A percentile compares a stretch with the other conserved stretches of the same genome.
phyloP scores from a whole-genome alignment of 2,888 invertebrate species.

The Leucoptera coffeella region DNA sequence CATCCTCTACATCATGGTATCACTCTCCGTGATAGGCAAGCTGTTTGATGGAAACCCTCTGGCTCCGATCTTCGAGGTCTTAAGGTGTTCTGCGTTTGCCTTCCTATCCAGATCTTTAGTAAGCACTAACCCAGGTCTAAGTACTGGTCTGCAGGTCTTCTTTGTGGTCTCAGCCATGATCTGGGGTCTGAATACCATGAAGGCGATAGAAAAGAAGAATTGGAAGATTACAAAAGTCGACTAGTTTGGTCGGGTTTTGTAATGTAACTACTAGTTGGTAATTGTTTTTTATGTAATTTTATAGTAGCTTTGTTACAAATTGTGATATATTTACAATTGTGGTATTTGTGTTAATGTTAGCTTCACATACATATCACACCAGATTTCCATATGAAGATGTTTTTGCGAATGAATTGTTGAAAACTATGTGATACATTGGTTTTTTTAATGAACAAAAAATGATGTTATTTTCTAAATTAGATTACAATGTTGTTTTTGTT shows the following conservation, averaged over 20 bases:
- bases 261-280: too few relatives aligned
- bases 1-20: slow-evolving; percentile 60
- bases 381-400: too few relatives aligned
- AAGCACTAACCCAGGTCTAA: slow-evolving; percentile 20
- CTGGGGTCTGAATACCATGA: slow-evolving; percentile 58
- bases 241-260: too few relatives aligned
- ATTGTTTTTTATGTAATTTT: not conserved
- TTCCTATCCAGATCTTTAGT: slow-evolving; percentile 31
- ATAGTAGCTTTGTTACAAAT: not conserved
- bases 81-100: slow-evolving; percentile 59
- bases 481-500: too few relatives aligned
- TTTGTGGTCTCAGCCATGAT: slow-evolving; percentile 56
- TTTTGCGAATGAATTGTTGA: too few relatives aligned
- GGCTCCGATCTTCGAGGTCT: slow-evolving; percentile 57
- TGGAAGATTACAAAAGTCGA: too few relatives aligned
- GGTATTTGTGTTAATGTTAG: too few relatives aligned
- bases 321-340: too few relatives aligned
- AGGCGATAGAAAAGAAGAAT: slow-evolving; percentile 48
- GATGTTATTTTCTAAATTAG: too few relatives aligned
- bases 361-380: too few relatives aligned
- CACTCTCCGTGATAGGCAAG: slow-evolving; percentile 64
- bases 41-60: slow-evolving; percentile 61
- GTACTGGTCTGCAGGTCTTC: slow-evolving; percentile 45
- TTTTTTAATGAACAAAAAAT: too few relatives aligned
- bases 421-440: too few relatives aligned